phyloP scores from a whole-genome alignment of 2,113 vertebrate genomes.

The Xiphorhynchus elegans region DNA sequence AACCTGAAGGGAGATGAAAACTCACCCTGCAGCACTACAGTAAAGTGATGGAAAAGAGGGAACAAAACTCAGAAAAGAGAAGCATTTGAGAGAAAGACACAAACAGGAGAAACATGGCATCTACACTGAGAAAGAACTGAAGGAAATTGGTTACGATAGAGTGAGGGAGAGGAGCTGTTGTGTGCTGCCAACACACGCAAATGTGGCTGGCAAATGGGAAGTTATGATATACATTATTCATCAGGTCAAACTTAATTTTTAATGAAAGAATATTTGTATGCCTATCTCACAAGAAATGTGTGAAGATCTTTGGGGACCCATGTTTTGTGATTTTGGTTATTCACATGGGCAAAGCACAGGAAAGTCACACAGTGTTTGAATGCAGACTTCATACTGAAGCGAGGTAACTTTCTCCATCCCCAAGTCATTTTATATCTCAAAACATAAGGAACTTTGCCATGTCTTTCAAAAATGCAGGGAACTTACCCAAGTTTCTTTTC shows the following conservation, averaged over 20 bases:
- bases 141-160: not conserved
- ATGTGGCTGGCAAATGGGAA: not conserved
- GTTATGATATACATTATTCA: slow-evolving; percentile 20
- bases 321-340: slow-evolving; percentile 8
- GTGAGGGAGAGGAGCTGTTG: not conserved
- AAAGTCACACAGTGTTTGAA: not conserved
- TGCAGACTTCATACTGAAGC: not conserved
- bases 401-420: not conserved
- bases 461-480: not conserved
- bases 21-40: not conserved
- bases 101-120: not conserved
- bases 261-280: slow-evolving; percentile 32
- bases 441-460: not conserved
- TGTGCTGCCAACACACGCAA: not conserved
- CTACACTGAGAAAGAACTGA: not conserved
- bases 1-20: not conserved
- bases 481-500: not conserved
- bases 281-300: slow-evolving; percentile 3
- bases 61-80: not conserved
- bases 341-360: not conserved
- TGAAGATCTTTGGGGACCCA: not conserved
- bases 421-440: not conserved
- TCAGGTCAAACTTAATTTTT: slow-evolving; percentile 30
- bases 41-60: not conserved
- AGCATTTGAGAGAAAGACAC: not conserved